These are phyloP conservation scores for Periphyllus acericola DNA, from an alignment of 2,888 invertebrate genomes.

Conservation along the genomic window DNA sequence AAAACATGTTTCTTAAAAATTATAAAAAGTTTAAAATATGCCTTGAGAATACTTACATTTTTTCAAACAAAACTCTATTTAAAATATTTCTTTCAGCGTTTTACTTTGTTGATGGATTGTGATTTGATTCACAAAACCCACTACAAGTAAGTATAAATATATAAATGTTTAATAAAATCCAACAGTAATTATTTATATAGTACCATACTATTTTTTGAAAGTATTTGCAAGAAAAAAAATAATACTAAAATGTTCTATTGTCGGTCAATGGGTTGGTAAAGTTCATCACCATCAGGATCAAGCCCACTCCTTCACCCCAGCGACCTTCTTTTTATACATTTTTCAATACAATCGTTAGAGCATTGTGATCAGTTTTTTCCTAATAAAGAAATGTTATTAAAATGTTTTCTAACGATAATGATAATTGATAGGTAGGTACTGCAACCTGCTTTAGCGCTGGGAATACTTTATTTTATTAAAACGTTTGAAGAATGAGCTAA, in stretches of 20 bases:
- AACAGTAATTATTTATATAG: not conserved
- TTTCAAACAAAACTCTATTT: not conserved
- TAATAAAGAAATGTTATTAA: not conserved
- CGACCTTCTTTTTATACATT: not conserved
- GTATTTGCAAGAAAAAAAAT: not conserved
- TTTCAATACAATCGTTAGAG: not conserved
- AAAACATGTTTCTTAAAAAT: conserved; percentile 2
- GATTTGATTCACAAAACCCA: not conserved
- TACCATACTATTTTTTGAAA: not conserved
- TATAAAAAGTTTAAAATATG: not conserved
- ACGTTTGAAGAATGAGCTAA: not conserved
- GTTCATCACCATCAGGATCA: not conserved
- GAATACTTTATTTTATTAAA: not conserved
- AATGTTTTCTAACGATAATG: not conserved
- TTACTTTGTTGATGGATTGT: not conserved
- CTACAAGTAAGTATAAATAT: not conserved
- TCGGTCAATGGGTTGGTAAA: not conserved
- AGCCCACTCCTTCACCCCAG: not conserved
- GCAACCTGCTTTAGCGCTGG: not conserved
- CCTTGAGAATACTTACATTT: not conserved
- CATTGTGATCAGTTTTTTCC: not conserved
- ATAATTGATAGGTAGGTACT: not conserved
- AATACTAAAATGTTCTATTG: not conserved
- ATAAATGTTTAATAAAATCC: not conserved
- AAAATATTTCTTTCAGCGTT: not conserved